Evolutionary conservation across 2,888 invertebrate species (phyloP), one percentile per base, ranked within the genome.

Genomic region (Xylota segnis): DNA sequence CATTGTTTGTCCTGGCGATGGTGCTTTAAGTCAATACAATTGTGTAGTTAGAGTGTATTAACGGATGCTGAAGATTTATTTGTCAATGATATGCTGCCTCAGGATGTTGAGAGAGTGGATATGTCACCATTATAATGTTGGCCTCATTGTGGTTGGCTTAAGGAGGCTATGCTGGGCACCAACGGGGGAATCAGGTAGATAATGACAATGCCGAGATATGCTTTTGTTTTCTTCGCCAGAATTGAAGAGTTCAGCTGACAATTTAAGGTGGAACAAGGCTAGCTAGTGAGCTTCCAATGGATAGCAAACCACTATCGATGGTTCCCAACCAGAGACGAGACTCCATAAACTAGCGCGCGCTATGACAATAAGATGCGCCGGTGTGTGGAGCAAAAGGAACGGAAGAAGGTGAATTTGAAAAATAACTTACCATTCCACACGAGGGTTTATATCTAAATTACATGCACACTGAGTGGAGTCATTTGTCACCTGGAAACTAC

Each of bases 391-490:
- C 12, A 50, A n/a, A 23, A 37, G 54, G 16, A 82, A 76, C 63
- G 56, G 56, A 79, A 75, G 56, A 74, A 68, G 54, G 59, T 79
- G 79, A 87, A 87, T 88, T 88, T 88, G 88, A 88, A 87, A 88
- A 88, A 88, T 88, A 84, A 81, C 87, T 87, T 76, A 74, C 87
- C 88, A 84, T 88, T 88, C 87, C 84, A 79, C 66, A 76, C 83
- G 76, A 84, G 77, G 84, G 83, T 87, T 88, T 88, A 88, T 88
- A 88, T 88, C 88, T 88, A 88, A 88, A 88, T 88, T 88, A 88
- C 88, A 88, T 88, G 87, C 88, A 88, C 88, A 87, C 86, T 87
- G 88, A 88, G 87, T 86, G 87, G 76, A 88, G 87, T 87, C 88
- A 88, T 88, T 88, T 88, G 88, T 88, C 88, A 88, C 83, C 86